phyloP scores from a whole-genome alignment of 2,888 invertebrate genomes.

The Apoda limacodes region DNA sequence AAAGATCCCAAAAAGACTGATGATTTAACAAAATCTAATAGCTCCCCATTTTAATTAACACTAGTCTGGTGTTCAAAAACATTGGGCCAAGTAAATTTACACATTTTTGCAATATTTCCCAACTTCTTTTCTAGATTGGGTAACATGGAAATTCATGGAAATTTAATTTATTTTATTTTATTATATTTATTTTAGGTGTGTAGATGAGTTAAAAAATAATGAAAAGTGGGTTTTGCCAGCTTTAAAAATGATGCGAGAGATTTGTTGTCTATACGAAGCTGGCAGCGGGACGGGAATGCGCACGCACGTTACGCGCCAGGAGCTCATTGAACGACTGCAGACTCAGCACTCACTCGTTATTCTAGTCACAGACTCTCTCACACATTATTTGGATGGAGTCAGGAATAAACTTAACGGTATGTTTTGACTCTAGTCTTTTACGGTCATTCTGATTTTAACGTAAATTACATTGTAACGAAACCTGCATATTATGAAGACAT shows the following conservation, averaged over 20 bases:
- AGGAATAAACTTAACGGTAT: constrained; percentile 62
- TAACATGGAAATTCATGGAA: no score
- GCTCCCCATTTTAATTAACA: no score
- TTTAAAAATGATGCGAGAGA: constrained; percentile 94
- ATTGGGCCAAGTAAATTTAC: constrained; percentile 1
- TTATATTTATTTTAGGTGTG: constrained; percentile 66
- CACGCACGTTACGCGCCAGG: constrained; percentile 67
- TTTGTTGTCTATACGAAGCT: constrained; percentile 94
- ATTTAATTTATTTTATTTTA: constrained; percentile 1
- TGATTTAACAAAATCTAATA: no score
- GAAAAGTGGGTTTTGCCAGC: constrained; percentile 96
- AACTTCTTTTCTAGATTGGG: not conserved
- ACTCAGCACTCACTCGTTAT: constrained; percentile 93
- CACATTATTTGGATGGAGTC: constrained; percentile 90
- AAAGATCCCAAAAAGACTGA: no score
- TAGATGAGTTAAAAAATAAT: constrained; percentile 90
- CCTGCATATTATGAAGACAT: no score
- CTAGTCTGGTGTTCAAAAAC: no score
- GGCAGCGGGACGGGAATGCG: constrained; percentile 66
- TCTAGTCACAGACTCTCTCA: constrained; percentile 92
- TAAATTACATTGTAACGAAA: no score
- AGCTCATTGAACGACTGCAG: constrained; percentile 91
- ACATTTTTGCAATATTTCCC: not conserved
- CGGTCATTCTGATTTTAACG: no score
- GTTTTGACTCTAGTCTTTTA: no score